A percentile compares a stretch with the other conserved stretches of the same genome.
These are phyloP conservation scores for Eciton burchellii DNA, from an alignment of 1,140 invertebrate genomes.

Conservation along the genomic window DNA sequence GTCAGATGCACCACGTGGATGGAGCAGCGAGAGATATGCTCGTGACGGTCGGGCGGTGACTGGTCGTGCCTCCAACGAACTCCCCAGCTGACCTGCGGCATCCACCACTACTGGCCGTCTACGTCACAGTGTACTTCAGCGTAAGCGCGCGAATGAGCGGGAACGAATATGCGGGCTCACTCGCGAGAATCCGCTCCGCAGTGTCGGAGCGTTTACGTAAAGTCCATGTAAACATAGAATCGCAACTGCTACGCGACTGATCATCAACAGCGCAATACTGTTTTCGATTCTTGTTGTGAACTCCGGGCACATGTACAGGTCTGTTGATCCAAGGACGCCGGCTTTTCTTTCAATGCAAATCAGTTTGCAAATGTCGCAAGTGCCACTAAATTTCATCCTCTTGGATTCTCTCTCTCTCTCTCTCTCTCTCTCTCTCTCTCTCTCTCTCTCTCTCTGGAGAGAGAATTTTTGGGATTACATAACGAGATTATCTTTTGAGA, in stretches of 20 bases:
- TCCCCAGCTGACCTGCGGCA: slow-evolving; percentile 62
- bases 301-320: neutral
- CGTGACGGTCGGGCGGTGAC: slow-evolving; percentile 63
- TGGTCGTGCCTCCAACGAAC: slow-evolving; percentile 76
- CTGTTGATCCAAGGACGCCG: too few relatives aligned
- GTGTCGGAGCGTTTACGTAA: neutral
- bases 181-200: too few relatives aligned
- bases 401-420: neutral
- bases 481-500: neutral
- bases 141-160: neutral
- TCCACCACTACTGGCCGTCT: neutral
- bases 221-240: neutral
- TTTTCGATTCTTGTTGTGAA: neutral
- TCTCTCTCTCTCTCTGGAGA: too few relatives aligned
- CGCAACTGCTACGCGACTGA: neutral
- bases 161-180: neutral
- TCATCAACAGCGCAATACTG: neutral
- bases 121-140: neutral
- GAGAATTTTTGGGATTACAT: neutral
- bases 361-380: neutral
- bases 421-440: too few relatives aligned
- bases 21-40: slow-evolving; percentile 71
- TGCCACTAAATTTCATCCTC: neutral
- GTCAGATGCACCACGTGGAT: slow-evolving; percentile 71
- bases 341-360: too few relatives aligned